These are phyloP conservation scores for Gymnoscelis rufifasciata DNA, from an alignment of 2,888 invertebrate genomes.

Conservation along the genomic window DNA sequence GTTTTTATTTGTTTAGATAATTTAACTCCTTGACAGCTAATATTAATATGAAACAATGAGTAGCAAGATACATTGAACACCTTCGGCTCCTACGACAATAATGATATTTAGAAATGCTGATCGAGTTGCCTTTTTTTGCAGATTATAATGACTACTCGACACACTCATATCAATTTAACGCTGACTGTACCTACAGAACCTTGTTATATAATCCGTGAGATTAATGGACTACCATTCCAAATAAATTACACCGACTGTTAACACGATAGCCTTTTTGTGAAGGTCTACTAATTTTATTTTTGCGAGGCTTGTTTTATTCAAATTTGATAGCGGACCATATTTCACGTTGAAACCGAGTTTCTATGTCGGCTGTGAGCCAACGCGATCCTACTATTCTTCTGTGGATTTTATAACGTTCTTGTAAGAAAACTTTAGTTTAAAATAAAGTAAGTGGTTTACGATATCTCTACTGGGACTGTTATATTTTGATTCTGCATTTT, in stretches of 20 bases:
- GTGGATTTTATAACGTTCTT: constrained; percentile 36
- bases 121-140: too few relatives aligned
- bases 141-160: too few relatives aligned
- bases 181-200: constrained; percentile 27
- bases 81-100: too few relatives aligned
- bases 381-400: constrained; percentile 30
- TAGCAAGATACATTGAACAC: too few relatives aligned
- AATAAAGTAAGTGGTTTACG: too few relatives aligned
- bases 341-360: constrained; percentile 51
- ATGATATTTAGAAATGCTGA: too few relatives aligned
- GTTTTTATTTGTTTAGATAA: too few relatives aligned
- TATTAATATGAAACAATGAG: too few relatives aligned
- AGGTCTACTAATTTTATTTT: constrained; percentile 49
- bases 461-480: too few relatives aligned
- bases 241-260: constrained; percentile 44
- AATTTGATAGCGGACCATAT: constrained; percentile 63
- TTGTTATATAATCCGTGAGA: constrained; percentile 31
- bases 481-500: too few relatives aligned
- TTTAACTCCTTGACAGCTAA: too few relatives aligned
- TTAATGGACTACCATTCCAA: constrained; percentile 42
- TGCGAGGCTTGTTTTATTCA: constrained; percentile 44
- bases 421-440: constrained; percentile 33
- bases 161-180: too few relatives aligned
- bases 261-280: constrained; percentile 37
- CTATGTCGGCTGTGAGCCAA: constrained; percentile 40